A percentile compares a stretch with the other conserved stretches of the same genome.
Evolutionary conservation across 2,797 vertebrate genomes (phyloP).

Genomic region (Benthosema pterotum): DNA sequence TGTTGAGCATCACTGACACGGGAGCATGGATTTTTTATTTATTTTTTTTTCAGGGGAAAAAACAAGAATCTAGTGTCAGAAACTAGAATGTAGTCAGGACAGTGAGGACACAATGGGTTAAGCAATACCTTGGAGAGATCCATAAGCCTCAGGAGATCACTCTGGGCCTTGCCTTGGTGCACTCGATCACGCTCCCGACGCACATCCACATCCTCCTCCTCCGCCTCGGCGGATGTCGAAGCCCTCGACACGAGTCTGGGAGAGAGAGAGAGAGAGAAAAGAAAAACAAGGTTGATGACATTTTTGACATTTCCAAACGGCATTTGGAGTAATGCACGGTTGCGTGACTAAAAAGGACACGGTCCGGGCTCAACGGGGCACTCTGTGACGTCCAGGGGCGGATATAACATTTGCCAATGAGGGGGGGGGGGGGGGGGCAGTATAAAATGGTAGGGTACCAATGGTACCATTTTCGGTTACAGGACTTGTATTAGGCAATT

Average conservation of each 20-base stretch:
- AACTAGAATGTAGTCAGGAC: too few species aligned
- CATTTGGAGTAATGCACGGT: conserved; percentile 54
- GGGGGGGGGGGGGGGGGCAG: too few species aligned
- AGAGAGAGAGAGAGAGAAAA: too few species aligned
- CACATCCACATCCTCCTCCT: conserved; percentile 92
- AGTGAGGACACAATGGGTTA: too few species aligned
- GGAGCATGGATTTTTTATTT: too few species aligned
- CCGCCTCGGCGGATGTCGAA: conserved; percentile 70
- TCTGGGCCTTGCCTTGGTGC: conserved; percentile 82
- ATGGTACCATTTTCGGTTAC: too few species aligned
- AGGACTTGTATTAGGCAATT: too few species aligned
- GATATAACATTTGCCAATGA: too few species aligned
- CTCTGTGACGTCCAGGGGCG: conserved; percentile 59
- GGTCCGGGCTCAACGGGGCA: conserved; percentile 50
- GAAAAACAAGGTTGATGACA: background rate
- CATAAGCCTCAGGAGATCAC: conserved; percentile 89
- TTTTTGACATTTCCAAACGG: conserved; percentile 35
- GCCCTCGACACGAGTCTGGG: conserved; percentile 83
- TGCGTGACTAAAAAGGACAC: conserved; percentile 51
- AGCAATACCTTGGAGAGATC: conserved; percentile 90
- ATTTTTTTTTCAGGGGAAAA: too few species aligned
- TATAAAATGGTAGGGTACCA: too few species aligned
- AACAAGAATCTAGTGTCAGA: too few species aligned
- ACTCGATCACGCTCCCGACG: conserved; percentile 88
- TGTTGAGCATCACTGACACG: too few species aligned